Conservation (phyloP, 2,888 invertebrate genomes). For the Ophion ventricosus region DNA sequence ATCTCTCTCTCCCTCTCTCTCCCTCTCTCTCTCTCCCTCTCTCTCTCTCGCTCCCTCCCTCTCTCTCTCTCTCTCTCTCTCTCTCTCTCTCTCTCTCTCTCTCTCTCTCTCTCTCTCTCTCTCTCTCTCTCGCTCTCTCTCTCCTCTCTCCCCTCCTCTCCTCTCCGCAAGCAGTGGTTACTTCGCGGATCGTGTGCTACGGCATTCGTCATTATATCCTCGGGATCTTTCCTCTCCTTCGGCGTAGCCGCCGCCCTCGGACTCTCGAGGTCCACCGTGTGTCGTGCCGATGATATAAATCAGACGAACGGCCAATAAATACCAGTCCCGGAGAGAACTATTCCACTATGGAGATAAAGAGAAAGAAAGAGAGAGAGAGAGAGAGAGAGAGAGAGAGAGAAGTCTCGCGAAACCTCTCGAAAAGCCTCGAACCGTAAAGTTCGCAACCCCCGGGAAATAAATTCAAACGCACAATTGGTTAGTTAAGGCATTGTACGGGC, state of each 20-base stretch:
- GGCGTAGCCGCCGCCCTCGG: constrained; percentile 57
- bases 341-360: constrained; percentile 57
- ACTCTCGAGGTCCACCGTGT: constrained; percentile 28
- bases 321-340: constrained; percentile 70
- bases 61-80: constrained; percentile 55
- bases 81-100: constrained; percentile 58
- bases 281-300: constrained; percentile 75
- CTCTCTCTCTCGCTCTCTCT: constrained; percentile 66
- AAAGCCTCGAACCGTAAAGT: constrained; percentile 61
- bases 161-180: constrained; percentile 51
- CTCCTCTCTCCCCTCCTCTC: constrained; percentile 60
- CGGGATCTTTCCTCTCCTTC: constrained; percentile 63
- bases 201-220: constrained; percentile 74
- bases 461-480: constrained; percentile 76
- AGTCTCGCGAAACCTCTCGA: constrained; percentile 40
- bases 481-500: constrained; percentile 70
- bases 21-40: constrained; percentile 61
- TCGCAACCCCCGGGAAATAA: constrained; percentile 71
- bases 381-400: constrained; percentile 35
- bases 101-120: constrained; percentile 59
- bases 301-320: constrained; percentile 75
- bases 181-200: constrained; percentile 52
- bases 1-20: constrained; percentile 54
- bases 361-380: constrained; percentile 10
- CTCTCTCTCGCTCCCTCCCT: constrained; percentile 65